Evolutionary conservation across 2,113 vertebrate species (phyloP), one percentile per base, ranked within the genome.

Genomic region (Asarcornis scutulata): DNA sequence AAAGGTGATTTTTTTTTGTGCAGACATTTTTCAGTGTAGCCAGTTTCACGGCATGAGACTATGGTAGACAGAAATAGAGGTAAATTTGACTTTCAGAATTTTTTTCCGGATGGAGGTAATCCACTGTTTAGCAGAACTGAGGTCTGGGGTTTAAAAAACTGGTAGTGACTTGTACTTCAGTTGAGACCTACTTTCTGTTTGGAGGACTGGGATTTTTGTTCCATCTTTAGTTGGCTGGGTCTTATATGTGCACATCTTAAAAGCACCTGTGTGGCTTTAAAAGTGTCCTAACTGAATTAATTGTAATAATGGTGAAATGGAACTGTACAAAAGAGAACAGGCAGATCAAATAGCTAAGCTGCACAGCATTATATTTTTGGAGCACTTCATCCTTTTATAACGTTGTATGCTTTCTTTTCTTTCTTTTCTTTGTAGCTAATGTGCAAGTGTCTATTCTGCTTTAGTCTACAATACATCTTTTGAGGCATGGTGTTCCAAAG

Each of bases 401-500:
- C n/a, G n/a, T 4, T 44, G 60, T 16, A 5, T 59, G 44, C 29
- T 69, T 92, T 89, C 29, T 69, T 92, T 89, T 31, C 58, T 81
- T 92, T 55, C 32, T 69, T 56, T 89, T 50, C 50, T 74, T 75
- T 62, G 16, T 25, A 66, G 85, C 38, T 92, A 87, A 74, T 55
- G 44, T 69, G 34, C 27, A 22, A 42, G 5, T 73, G 55, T 63
- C 69, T 93, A 64, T 44, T 89, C 36, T 93, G 66, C 63, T 52
- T 92, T 80, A 55, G 84, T 86, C 36, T 76, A 38, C 71, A 86
- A 73, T 68, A 32, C 21, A 31, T 88, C 72, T 88, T 95, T 86
- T 90, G 58, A 83, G 40, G 71, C 32, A 17, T 14, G 25, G 62
- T 85, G 80, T 85, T 32, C 40, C 53, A 42, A 62, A n/a, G 74